A percentile compares a stretch with the other conserved stretches of the same genome.
Evolutionary conservation across 2,888 invertebrate genomes (phyloP).

Genomic region (Drosophila tripunctata): DNA sequence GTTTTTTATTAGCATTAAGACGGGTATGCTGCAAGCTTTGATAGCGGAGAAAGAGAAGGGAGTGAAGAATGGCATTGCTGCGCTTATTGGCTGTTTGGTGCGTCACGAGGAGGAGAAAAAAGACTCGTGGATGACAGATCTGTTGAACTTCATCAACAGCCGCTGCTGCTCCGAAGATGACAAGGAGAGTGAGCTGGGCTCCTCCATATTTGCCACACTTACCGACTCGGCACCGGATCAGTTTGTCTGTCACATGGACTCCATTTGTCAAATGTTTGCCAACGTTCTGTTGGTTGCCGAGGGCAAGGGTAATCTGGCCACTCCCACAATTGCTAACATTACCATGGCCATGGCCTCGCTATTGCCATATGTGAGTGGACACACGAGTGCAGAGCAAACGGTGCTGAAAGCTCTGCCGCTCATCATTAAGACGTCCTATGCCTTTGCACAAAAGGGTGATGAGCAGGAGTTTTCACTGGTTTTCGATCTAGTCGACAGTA

Average conservation of each 20-base stretch:
- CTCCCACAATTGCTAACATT: constrained; percentile 83
- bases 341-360: constrained; percentile 87
- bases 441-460: constrained; percentile 85
- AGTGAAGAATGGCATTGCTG: constrained; percentile 89
- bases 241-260: constrained; percentile 87
- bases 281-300: constrained; percentile 80
- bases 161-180: constrained; percentile 80
- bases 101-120: constrained; percentile 88
- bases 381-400: constrained; percentile 85
- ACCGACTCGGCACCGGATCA: constrained; percentile 89
- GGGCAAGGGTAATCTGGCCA: constrained; percentile 80
- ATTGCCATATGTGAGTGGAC: constrained; percentile 87
- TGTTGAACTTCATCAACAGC: constrained; percentile 82
- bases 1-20: constrained; percentile 88
- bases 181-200: constrained; percentile 82
- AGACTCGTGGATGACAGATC: constrained; percentile 81
- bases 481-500: constrained; percentile 83
- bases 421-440: constrained; percentile 87
- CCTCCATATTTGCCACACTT: constrained; percentile 87
- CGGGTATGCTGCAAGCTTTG: constrained; percentile 87
- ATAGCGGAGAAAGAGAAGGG: constrained; percentile 87
- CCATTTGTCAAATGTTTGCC: constrained; percentile 85
- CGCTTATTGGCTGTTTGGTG: constrained; percentile 89
- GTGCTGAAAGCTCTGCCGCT: constrained; percentile 87
- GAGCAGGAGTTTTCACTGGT: constrained; percentile 85